Evolutionary conservation across 1,140 invertebrate genomes (phyloP).

Genomic region (Drosophila orosa): DNA sequence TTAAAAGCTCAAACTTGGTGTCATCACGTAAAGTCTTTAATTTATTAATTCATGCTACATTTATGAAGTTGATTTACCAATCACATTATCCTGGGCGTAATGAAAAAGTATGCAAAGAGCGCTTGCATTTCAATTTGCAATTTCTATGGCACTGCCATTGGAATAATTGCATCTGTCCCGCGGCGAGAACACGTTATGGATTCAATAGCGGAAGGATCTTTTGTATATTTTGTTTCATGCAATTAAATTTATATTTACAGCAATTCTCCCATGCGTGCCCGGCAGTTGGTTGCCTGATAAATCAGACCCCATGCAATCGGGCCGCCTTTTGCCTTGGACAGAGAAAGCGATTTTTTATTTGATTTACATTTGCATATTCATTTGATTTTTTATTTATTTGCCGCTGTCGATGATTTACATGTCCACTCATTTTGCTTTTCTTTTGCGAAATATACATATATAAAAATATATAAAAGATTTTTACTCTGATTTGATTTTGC

Average conservation of each 20-base stretch:
- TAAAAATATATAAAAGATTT: slow-evolving; percentile 61
- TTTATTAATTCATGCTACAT: slow-evolving; percentile 15
- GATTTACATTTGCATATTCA: slow-evolving; percentile 59
- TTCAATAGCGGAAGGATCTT: slow-evolving; percentile 47
- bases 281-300: slow-evolving; percentile 32
- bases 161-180: slow-evolving; percentile 52
- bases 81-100: slow-evolving; percentile 19
- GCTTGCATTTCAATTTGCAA: slow-evolving; percentile 62
- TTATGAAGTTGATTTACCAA: slow-evolving; percentile 23
- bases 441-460: slow-evolving; percentile 20
- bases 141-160: slow-evolving; percentile 49
- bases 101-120: slow-evolving; percentile 22
- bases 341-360: slow-evolving; percentile 51
- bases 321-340: slow-evolving; percentile 7
- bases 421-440: neutral
- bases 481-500: slow-evolving; percentile 63
- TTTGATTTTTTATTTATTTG: slow-evolving; percentile 68
- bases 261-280: slow-evolving; percentile 36
- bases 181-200: slow-evolving; percentile 30
- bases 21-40: neutral
- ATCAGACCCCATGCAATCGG: slow-evolving; percentile 40
- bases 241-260: slow-evolving; percentile 80
- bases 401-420: slow-evolving; percentile 30
- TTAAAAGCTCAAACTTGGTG: neutral
- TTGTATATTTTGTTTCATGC: slow-evolving; percentile 61